Evolutionary conservation across 2,797 vertebrate species (phyloP), one percentile per base, ranked within the genome.

Genomic region (Orientallactaga sibirica): DNA sequence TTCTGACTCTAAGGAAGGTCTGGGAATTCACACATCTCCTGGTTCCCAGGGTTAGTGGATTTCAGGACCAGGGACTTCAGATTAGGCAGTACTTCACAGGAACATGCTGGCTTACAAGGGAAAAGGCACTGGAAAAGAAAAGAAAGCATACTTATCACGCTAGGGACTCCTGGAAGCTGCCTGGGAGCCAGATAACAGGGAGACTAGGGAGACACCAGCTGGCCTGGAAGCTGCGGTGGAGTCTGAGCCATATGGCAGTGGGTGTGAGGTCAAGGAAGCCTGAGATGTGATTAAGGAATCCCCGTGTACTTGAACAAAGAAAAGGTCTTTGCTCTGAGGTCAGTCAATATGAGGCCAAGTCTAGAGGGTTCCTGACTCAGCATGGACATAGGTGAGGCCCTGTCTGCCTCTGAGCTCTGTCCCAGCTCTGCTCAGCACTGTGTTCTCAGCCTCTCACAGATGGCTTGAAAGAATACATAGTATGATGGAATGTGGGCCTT

Each of bases 401-500:
- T 0, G 15, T 43, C 41, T 10, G 0, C 27, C 33, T 3, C 66
- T 16, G 18, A 12, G 64, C 64, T 11, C 7, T 2, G 16, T 1
- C n/a, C 22, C 3, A 24, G 64, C 18, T 20, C 37, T 0, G 0
- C 25, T 18, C 3, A 24, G 64, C 18, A 16, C 37, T 0, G 0
- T 19, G 18, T 27, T 71, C 80, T 68, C 25, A 2, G 58, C 29
- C 29, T 5, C 16, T 24, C 16, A 5, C 19, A 66, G n/a, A 22
- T 1, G 7, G 29, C 33, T 1, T 4, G 7, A 2, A 15, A 43
- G 33, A 22, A 64, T 1, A 11, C 0, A 4, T 0, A 0, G 3
- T 9, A 15, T 0, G 1, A 25, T 11, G 4, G 3, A 22, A 19
- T 0, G 0, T 0, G 14, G 75, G 5, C 18, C 74, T 64, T 16